A percentile compares a stretch with the other conserved stretches of the same genome.
Conservation (phyloP, 2,888 invertebrate genomes). For the Corythucha ciliata region DNA sequence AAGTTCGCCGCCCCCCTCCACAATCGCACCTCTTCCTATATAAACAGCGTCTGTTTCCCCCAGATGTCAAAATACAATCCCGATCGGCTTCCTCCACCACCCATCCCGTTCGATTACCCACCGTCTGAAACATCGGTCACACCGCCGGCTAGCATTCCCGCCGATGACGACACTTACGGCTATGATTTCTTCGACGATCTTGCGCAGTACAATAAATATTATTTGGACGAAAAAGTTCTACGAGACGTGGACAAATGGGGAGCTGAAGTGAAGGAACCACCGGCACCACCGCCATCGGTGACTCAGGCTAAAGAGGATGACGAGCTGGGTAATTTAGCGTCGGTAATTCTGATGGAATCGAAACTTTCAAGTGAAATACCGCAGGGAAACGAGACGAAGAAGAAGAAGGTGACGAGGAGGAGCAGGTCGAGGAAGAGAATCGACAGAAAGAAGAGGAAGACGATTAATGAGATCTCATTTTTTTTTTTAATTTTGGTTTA, state of each 20-base stretch:
- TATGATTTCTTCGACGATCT: conserved; percentile 28
- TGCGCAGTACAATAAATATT: conserved; percentile 28
- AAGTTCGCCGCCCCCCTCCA: not conserved
- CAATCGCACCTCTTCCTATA: not conserved
- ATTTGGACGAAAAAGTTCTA: conserved; percentile 25
- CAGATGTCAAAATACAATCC: conserved; percentile 20
- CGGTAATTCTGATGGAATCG: too few species aligned
- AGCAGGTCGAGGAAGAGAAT: not conserved
- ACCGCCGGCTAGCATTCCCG: conserved; percentile 17
- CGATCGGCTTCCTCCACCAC: conserved; percentile 25
- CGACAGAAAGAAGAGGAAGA: not conserved
- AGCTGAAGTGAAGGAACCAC: conserved; percentile 16
- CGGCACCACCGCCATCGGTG: conserved; percentile 3
- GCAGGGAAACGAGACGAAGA: not conserved
- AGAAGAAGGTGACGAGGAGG: conserved; percentile 3
- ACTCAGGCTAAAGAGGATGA: conserved; percentile 7
- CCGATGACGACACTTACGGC: conserved; percentile 18
- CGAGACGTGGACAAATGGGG: conserved; percentile 26
- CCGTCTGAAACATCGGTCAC: conserved; percentile 22
- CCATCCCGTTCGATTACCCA: conserved; percentile 28
- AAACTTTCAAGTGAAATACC: too few species aligned
- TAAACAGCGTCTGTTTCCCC: not conserved
- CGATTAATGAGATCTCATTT: not conserved
- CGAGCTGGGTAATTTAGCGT: too few species aligned
- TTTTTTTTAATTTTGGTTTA: not conserved